Evolutionary conservation across 2,113 vertebrate species (phyloP).

Genomic region (Eudorcas thomsonii): DNA sequence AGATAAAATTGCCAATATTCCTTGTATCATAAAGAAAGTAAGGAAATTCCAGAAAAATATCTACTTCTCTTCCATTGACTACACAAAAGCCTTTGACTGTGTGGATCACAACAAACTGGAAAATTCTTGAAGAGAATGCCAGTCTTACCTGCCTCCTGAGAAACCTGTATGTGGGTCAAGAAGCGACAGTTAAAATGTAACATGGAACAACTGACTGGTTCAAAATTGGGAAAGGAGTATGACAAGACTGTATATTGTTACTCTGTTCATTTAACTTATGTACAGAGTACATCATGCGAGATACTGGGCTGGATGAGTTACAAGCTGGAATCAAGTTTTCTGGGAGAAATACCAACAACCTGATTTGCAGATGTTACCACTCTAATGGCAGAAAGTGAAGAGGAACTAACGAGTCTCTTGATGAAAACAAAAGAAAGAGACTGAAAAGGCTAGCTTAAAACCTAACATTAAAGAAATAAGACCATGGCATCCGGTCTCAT

Average conservation of each 20-base stretch:
- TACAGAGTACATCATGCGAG: not conserved
- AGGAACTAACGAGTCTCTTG: not conserved
- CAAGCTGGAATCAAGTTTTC: not conserved
- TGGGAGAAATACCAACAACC: not conserved
- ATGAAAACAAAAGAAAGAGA: not conserved
- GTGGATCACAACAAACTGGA: not conserved
- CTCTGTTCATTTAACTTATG: not conserved
- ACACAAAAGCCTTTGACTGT: not conserved
- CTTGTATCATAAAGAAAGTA: not conserved
- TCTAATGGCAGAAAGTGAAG: not conserved
- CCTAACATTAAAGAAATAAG: not conserved
- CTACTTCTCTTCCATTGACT: not conserved
- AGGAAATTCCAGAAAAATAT: not conserved
- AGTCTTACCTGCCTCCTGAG: not conserved
- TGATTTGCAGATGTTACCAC: not conserved
- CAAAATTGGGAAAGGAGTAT: not conserved
- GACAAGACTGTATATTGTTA: not conserved
- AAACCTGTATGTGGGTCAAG: not conserved
- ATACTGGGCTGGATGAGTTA: not conserved
- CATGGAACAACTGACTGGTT: not conserved
- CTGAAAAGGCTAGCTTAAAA: not conserved
- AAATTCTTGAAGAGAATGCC: not conserved
- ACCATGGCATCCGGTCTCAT: not conserved
- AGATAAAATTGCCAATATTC: not conserved
- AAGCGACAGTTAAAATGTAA: not conserved